A percentile compares a stretch with the other conserved stretches of the same genome.
phyloP scores from a whole-genome alignment of 1,140 invertebrate genomes.

The Steinernema feltiae region DNA sequence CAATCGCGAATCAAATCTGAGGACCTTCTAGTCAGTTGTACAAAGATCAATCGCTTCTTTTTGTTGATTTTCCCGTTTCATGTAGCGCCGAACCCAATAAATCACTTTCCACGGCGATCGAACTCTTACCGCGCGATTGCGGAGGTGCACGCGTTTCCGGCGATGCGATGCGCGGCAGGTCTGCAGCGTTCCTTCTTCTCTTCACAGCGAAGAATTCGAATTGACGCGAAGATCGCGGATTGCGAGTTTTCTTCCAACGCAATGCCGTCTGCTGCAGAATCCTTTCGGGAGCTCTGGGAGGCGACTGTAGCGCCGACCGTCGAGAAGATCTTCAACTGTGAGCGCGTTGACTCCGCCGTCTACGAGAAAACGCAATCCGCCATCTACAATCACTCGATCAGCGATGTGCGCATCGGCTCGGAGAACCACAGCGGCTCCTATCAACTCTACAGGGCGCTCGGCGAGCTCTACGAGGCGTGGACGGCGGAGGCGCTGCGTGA shows the following conservation, averaged over 20 bases:
- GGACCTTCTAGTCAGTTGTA: constrained; percentile 7
- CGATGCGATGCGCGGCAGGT: too few relatives aligned
- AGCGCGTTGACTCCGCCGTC: too few relatives aligned
- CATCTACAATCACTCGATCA: background rate
- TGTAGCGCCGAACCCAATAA: background rate
- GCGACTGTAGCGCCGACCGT: too few relatives aligned
- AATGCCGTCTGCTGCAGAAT: too few relatives aligned
- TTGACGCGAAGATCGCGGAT: too few relatives aligned
- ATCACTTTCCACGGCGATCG: background rate
- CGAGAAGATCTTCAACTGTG: too few relatives aligned
- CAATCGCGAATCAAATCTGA: background rate
- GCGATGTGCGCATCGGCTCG: background rate
- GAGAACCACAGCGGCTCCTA: background rate
- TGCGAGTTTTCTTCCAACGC: too few relatives aligned
- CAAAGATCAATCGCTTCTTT: background rate
- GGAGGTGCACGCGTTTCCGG: background rate
- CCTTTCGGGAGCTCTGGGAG: too few relatives aligned
- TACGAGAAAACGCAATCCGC: background rate
- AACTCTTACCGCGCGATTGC: background rate
- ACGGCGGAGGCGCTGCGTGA: background rate
- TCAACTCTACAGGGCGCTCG: background rate
- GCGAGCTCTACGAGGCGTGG: background rate
- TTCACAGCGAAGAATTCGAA: too few relatives aligned
- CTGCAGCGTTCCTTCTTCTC: too few relatives aligned
- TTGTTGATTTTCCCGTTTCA: background rate